Evolutionary conservation across 92 coral and sea anemone genomes (phyloP), one percentile per base, ranked within the genome.

Genomic region (Zoanthus sociatus): DNA sequence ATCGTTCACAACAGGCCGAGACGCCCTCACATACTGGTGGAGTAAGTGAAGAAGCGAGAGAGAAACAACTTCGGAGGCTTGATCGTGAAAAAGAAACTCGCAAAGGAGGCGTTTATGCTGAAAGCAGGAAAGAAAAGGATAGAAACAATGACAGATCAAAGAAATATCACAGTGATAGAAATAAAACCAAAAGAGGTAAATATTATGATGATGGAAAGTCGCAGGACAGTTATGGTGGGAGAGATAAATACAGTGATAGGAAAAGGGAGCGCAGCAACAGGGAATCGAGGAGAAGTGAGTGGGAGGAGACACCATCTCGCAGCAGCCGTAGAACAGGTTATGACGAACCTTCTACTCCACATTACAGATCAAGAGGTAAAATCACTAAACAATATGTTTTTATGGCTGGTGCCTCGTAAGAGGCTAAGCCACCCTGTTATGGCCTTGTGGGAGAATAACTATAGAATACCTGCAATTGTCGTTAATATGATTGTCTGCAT

Each of bases 1-100:
- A 97, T 79, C 91, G 99, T 37, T 88, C 98, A 14, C 93, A 93
- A 63, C 87, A 87, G 73, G 97, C 87, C 15, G 99, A 97, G 86
- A 95, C 99, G 0, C 99, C 99, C 9, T 92, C 99, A 4, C 96
- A 97, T 70, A 95, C 99, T 37, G 99, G 98, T 6, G 99, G 99
- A 58, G 99, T 97, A 12, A 93, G 95, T 78, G 96, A 89, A 44
- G 99, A 93, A 79, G 95, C 93, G n/a, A 83, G 95, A 5, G 99
- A 97, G 47, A 97, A 97, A 33, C 98, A 97, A 71, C 93, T 90
- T 26, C 86, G 93, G 61, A 90, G 99, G 86, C 83, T 93, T 69
- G 99, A 97, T 79, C 85, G 99, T 20, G 99, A 97, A 9, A 82
- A 97, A 20, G 98, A 90, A 61, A 84, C 90, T 68, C 88, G 98